Conservation (phyloP, 1,140 invertebrate species). For the Leptinotarsa texana region DNA sequence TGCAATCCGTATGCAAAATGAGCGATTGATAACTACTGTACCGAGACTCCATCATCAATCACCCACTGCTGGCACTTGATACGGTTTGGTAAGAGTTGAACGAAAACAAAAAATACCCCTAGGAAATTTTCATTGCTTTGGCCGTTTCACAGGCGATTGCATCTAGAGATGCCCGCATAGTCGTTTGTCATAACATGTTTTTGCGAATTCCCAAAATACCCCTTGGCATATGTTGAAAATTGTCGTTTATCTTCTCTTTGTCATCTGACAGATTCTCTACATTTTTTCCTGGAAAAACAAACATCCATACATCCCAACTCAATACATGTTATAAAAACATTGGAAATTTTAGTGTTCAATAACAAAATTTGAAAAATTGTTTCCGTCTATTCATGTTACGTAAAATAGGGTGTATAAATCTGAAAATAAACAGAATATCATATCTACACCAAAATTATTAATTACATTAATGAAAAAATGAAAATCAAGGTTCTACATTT, state of each 20-base stretch:
- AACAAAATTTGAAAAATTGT: too few species aligned
- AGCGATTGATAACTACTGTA: neutral
- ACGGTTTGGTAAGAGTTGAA: slow-evolving; percentile 4
- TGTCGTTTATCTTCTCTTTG: neutral
- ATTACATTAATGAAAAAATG: too few species aligned
- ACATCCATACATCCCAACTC: too few species aligned
- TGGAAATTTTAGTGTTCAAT: too few species aligned
- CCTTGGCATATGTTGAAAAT: neutral
- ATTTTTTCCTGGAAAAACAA: too few species aligned
- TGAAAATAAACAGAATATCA: too few species aligned
- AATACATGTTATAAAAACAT: too few species aligned
- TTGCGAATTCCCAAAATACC: neutral
- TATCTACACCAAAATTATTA: too few species aligned
- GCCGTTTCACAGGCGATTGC: neutral
- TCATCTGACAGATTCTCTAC: too few species aligned
- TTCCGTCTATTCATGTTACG: too few species aligned
- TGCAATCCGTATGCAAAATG: slow-evolving; percentile 5
- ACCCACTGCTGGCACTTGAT: neutral
- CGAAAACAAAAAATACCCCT: neutral
- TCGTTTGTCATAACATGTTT: slow-evolving; percentile 3
- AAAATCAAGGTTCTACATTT: too few species aligned
- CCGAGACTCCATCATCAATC: neutral
- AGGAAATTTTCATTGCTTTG: neutral
- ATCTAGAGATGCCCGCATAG: neutral
- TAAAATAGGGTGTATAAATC: too few species aligned